A percentile compares a stretch with the other conserved stretches of the same genome.
phyloP scores from a whole-genome alignment of 2,797 vertebrate species.

The Takifugu ocellatus region DNA sequence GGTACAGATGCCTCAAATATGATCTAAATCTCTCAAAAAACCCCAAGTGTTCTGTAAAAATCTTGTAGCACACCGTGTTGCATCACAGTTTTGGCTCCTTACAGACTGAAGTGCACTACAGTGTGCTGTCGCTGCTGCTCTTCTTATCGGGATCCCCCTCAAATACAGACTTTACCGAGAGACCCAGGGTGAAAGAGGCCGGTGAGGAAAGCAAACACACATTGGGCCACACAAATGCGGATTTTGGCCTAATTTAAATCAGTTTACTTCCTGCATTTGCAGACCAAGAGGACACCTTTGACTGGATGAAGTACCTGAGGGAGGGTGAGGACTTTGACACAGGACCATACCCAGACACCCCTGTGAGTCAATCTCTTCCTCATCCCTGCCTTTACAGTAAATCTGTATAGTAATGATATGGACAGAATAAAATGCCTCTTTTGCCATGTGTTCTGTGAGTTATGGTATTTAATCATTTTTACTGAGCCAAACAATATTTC shows the following conservation, averaged over 20 bases:
- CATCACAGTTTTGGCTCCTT: not conserved
- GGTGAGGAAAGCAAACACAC: constrained; percentile 67
- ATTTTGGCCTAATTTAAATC: not conserved
- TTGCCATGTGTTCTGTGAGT: no score
- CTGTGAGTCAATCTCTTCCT: constrained; percentile 78
- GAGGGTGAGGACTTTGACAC: constrained; percentile 89
- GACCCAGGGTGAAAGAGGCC: constrained; percentile 83
- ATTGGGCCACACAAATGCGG: not conserved
- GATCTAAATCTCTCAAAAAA: no score
- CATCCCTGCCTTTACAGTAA: not conserved
- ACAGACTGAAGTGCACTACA: constrained; percentile 84
- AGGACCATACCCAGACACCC: constrained; percentile 82
- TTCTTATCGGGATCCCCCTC: constrained; percentile 88
- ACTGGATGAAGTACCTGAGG: constrained; percentile 91
- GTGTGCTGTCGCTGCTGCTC: constrained; percentile 87
- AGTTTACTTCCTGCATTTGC: constrained; percentile 10
- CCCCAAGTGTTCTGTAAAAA: no score
- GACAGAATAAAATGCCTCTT: no score
- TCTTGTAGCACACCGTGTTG: not conserved
- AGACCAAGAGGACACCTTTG: constrained; percentile 89
- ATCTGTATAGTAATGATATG: no score
- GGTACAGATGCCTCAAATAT: constrained; percentile 60
- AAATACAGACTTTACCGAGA: constrained; percentile 87
- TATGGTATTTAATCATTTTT: no score
- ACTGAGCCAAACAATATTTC: no score